Conservation (phyloP, 1,140 invertebrate genomes). For the Drosophila erecta region DNA sequence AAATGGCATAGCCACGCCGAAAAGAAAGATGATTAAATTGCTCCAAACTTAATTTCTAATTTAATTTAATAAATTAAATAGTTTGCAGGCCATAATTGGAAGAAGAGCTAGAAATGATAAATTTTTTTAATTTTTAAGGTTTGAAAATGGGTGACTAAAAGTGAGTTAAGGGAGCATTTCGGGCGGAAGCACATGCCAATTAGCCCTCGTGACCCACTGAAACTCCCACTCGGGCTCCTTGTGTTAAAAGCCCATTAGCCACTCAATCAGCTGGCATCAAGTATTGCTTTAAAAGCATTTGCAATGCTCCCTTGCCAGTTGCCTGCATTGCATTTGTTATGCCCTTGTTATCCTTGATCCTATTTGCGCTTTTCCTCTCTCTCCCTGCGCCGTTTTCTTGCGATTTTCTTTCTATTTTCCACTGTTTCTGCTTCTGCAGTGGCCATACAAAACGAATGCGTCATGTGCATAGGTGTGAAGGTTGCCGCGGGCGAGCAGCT, state of each 20-base stretch:
- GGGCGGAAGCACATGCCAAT: constrained; percentile 6
- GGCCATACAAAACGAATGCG: constrained; percentile 35
- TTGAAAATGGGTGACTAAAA: neutral
- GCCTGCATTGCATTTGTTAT: constrained; percentile 16
- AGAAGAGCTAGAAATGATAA: too few relatives aligned
- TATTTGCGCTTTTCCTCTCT: constrained; percentile 52
- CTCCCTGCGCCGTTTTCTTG: neutral
- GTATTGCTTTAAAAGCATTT: constrained; percentile 51
- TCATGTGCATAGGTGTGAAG: constrained; percentile 54
- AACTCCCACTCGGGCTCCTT: neutral
- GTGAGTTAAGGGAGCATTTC: neutral
- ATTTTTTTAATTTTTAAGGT: too few relatives aligned
- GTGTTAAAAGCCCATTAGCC: constrained; percentile 54
- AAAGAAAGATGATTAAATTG: constrained; percentile 6
- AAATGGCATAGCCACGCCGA: constrained; percentile 25
- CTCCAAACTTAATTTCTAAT: neutral
- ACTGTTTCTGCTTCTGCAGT: constrained; percentile 24
- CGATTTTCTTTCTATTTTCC: neutral
- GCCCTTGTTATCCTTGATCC: constrained; percentile 64
- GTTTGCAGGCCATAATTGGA: too few relatives aligned
- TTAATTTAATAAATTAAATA: too few relatives aligned
- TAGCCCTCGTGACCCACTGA: constrained; percentile 9
- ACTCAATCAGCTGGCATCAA: constrained; percentile 53
- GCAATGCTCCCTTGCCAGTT: constrained; percentile 4
- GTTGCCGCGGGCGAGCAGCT: constrained; percentile 35